A percentile compares a stretch with the other conserved stretches of the same genome.
These are phyloP conservation scores for Mustela lutreola DNA, from an alignment of 2,113 vertebrate species.

Conservation along the genomic window DNA sequence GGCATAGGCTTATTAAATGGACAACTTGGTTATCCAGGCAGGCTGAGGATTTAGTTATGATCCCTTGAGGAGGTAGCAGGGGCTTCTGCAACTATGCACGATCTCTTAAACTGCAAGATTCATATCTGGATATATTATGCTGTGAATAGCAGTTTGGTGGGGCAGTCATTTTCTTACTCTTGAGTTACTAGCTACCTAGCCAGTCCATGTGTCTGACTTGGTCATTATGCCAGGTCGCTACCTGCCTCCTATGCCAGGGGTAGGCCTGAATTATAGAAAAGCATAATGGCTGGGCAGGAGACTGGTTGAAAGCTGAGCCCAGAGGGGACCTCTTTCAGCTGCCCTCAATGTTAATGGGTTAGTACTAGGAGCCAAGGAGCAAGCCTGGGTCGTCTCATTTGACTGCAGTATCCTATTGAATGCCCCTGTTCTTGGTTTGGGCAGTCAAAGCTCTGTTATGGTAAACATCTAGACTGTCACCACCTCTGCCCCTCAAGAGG, in stretches of 20 bases:
- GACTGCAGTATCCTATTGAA: conserved; percentile 9
- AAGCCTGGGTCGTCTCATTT: not conserved
- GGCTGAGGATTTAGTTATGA: conserved; percentile 44
- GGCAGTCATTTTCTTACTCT: conserved; percentile 47
- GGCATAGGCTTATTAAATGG: not conserved
- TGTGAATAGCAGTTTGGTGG: conserved; percentile 27
- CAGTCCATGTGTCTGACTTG: conserved; percentile 17
- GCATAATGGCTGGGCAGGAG: conserved; percentile 4
- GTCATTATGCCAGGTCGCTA: not conserved
- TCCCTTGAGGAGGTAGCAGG: conserved; percentile 34
- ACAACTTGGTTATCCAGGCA: conserved; percentile 19
- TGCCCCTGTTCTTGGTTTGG: not conserved
- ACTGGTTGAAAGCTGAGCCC: conserved; percentile 62
- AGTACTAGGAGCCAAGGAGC: conserved; percentile 56
- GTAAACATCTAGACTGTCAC: not conserved
- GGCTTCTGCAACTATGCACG: conserved; percentile 34
- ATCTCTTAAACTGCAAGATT: conserved; percentile 52
- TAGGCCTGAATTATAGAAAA: not conserved
- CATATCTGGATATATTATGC: not conserved
- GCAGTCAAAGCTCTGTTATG: not conserved
- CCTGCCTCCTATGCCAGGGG: conserved; percentile 3
- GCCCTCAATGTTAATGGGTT: conserved; percentile 70
- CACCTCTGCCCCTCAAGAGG: not conserved
- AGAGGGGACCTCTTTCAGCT: not conserved
- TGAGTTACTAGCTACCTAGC: conserved; percentile 10